Evolutionary conservation across 2,888 invertebrate species (phyloP), one percentile per base, ranked within the genome.

Genomic region (Rhabditoides inermis): DNA sequence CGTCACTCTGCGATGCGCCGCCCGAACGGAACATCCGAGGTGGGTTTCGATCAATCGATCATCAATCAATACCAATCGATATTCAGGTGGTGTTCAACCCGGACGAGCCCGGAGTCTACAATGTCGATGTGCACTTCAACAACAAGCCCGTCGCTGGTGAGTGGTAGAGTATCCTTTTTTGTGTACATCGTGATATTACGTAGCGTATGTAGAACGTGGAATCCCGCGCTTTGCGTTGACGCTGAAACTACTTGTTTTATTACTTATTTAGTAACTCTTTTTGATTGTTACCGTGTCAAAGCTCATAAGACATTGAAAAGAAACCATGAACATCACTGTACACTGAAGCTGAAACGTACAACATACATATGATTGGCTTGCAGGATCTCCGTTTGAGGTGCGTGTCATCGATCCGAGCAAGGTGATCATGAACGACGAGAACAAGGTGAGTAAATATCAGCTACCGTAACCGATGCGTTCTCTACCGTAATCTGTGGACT

Each of bases 91-190:
- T 65, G 10, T 76, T 76, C 64, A 60, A 69, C 30, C 75, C 76
- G 4, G 58, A 55, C 22, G 65, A 70, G 20, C 60, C 70, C 26
- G 71, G 70, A 15, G 39, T 50, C 2, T 68, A 77, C 61, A 55
- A 47, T 28, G 68, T 75, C 39, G 53, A 52, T 41, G 65, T 76
- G 22, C 63, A 69, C 28, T 76, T 74, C 61, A 76, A 77, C 63
- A 72, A 72, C 51, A 83, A 84, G 69, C 81, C 83, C 30, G 83
- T 85, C 18, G 82, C 83, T 70, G 84, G 83, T 83, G 69, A 18
- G 52, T 7, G n/a, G 6, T 36, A 20, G n/a, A 15, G 22, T 12
- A 18, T 28, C 22, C 45, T 27, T 12, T 18, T 51, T n/a, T 26
- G 32, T 10, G 15, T 32, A 15, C 10, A 32, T 32, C 15, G 10